phyloP scores from a whole-genome alignment of 2,888 invertebrate species.

The Drosophila kambysellisi region DNA sequence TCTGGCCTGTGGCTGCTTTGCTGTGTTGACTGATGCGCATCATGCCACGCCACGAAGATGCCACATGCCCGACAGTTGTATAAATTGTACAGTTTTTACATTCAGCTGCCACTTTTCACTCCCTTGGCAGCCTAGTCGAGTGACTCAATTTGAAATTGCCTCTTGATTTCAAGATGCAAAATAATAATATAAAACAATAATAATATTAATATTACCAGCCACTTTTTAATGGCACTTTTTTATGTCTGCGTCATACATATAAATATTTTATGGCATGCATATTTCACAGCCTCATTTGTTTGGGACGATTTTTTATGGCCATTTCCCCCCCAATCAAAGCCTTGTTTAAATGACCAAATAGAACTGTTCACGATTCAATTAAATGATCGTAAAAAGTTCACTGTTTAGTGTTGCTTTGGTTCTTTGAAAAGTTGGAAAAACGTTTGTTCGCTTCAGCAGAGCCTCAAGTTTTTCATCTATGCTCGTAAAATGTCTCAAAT shows the following conservation, averaged over 20 bases:
- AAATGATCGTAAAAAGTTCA: constrained; percentile 71
- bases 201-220: constrained; percentile 19
- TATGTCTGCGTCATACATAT: constrained; percentile 34
- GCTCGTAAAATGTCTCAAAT: constrained; percentile 70
- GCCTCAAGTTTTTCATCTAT: constrained; percentile 35
- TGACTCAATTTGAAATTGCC: constrained; percentile 39
- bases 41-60: constrained; percentile 17
- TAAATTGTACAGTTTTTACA: constrained; percentile 72
- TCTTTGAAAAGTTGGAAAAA: constrained; percentile 40
- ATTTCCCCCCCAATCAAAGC: constrained; percentile 43
- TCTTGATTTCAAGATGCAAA: constrained; percentile 9
- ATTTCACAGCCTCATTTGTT: constrained; percentile 68
- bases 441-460: constrained; percentile 26
- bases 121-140: constrained; percentile 15
- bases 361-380: constrained; percentile 78
- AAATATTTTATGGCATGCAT: constrained; percentile 57
- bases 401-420: constrained; percentile 29
- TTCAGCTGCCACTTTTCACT: constrained; percentile 60
- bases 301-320: constrained; percentile 41
- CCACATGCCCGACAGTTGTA: constrained; percentile 66
- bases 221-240: constrained; percentile 34
- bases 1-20: constrained; percentile 40
- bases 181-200: constrained; percentile 19
- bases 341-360: constrained; percentile 45
- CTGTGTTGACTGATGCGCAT: constrained; percentile 59